Conservation (phyloP, 2,888 invertebrate genomes). For the Heteropelma amictum region DNA sequence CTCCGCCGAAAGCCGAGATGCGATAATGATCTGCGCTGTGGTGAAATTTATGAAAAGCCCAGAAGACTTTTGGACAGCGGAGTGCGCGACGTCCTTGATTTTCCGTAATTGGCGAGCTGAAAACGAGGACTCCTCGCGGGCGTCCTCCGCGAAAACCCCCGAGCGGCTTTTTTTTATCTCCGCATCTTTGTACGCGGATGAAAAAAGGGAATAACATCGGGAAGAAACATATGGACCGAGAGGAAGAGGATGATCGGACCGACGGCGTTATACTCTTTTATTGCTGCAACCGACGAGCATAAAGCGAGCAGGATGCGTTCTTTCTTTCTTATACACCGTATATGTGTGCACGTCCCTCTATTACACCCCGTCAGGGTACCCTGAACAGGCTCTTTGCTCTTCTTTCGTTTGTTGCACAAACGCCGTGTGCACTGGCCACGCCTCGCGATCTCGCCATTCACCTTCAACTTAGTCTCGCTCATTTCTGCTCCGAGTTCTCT, state of each 20-base stretch:
- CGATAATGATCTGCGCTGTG: too few species aligned
- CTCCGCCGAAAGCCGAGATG: too few species aligned
- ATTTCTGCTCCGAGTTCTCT: slow-evolving; percentile 50
- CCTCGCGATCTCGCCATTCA: slow-evolving; percentile 74
- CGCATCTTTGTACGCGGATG: slow-evolving; percentile 17
- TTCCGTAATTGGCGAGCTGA: too few species aligned
- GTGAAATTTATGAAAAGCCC: too few species aligned
- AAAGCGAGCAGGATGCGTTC: slow-evolving; percentile 70
- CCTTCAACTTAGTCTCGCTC: slow-evolving; percentile 75
- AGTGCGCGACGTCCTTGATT: too few species aligned
- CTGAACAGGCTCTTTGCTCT: background rate
- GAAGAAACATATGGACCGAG: slow-evolving; percentile 57
- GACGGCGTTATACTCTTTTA: slow-evolving; percentile 60
- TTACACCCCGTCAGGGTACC: slow-evolving; percentile 24
- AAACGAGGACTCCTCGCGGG: too few species aligned
- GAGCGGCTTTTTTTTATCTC: too few species aligned
- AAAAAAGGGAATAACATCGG: slow-evolving; percentile 23
- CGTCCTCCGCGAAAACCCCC: too few species aligned
- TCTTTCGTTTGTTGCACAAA: slow-evolving; percentile 32
- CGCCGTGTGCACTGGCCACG: slow-evolving; percentile 68
- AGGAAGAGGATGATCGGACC: slow-evolving; percentile 72
- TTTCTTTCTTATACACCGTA: too few species aligned
- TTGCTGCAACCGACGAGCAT: slow-evolving; percentile 7
- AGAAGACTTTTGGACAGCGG: too few species aligned
- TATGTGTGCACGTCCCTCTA: slow-evolving; percentile 47